Base-by-base conservation (phyloP, 2,797 vertebrate species). In the Rallus crepitans region DNA sequence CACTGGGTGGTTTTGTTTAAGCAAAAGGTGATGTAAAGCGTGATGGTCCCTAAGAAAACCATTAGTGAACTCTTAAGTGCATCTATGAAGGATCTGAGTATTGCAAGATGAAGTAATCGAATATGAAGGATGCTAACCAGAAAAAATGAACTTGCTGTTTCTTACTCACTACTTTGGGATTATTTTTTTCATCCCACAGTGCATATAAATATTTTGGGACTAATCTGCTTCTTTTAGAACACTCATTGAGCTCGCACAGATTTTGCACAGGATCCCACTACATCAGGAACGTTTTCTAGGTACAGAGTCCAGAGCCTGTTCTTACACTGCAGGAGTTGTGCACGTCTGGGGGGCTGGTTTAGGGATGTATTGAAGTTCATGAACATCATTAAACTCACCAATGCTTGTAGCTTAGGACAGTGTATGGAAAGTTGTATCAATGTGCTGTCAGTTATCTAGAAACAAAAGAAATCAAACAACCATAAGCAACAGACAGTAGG, bases 351-450 rank as follows among this genome's bases (percentile, higher is more conserved):
- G 0, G 14, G 50, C 40, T 6, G 27, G 31, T 47, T 20, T 47
- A 45, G 6, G 42, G 14, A n/a, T 8, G 16, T 19, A n/a, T 3
- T 47, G 19, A 27, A 63, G 25, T 30, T 55, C 48, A 79, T 15
- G 69, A 57, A 50, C 1, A 35, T 45, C 42, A n/a, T 50, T 70
- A 55, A 82, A 96, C 98, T 98, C 98, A 99, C 99, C 98, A 99
- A 92, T 45, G 99, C 99, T 96, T 99, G 98, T 68, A 99, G 98
- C 69, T 97, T 98, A 55, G 99, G 99, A 95, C 99, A 99, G 97
- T 99, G 99, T 95, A 98, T 98, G 73, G 99, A 99, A 87, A 99
- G 98, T 97, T 99, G 99, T 97, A 99, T 98, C 97, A 99, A 97
- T 7, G 99, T 99, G 98, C 98, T 98, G 97, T 99, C 99, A 13